Evolutionary conservation across 2,888 invertebrate species (phyloP).

Genomic region (Ramazzottius varieornatus): DNA sequence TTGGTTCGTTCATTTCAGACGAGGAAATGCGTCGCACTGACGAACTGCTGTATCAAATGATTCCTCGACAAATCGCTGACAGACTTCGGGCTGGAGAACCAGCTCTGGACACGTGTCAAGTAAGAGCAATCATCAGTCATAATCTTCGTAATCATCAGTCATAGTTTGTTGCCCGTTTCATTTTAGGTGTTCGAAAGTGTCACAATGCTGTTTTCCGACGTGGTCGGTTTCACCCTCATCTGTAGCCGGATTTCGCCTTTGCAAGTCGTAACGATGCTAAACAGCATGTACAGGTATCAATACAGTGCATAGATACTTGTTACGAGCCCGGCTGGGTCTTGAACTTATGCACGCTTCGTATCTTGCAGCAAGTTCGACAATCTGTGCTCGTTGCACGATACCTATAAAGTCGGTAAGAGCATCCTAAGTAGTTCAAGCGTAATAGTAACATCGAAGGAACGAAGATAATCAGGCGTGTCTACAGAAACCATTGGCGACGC

Average conservation of each 20-base stretch:
- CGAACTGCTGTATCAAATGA: conserved; percentile 87
- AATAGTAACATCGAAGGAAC: too few relatives aligned
- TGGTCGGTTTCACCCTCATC: conserved; percentile 88
- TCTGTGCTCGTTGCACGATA: conserved; percentile 64
- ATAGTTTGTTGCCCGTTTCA: conserved; percentile 7
- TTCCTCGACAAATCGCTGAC: conserved; percentile 89
- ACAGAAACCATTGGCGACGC: conserved; percentile 93
- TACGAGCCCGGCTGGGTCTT: too few relatives aligned
- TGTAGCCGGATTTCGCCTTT: conserved; percentile 82
- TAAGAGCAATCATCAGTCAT: conserved; percentile 20
- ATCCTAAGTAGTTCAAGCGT: too few relatives aligned
- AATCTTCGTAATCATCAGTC: neutral
- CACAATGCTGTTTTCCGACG: conserved; percentile 84
- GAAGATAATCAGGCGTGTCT: too few relatives aligned
- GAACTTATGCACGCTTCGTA: too few relatives aligned
- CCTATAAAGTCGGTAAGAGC: conserved; percentile 49
- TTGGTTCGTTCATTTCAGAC: too few relatives aligned
- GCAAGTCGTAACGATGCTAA: conserved; percentile 90
- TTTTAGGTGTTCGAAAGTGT: conserved; percentile 74
- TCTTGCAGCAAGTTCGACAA: conserved; percentile 90
- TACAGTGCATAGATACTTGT: too few relatives aligned
- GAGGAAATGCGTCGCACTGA: conserved; percentile 86
- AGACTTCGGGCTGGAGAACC: conserved; percentile 71
- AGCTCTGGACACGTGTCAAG: conserved; percentile 87
- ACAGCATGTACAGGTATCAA: conserved; percentile 40